Evolutionary conservation across 2,888 invertebrate genomes (phyloP).

Genomic region (Athrips mouffetella): DNA sequence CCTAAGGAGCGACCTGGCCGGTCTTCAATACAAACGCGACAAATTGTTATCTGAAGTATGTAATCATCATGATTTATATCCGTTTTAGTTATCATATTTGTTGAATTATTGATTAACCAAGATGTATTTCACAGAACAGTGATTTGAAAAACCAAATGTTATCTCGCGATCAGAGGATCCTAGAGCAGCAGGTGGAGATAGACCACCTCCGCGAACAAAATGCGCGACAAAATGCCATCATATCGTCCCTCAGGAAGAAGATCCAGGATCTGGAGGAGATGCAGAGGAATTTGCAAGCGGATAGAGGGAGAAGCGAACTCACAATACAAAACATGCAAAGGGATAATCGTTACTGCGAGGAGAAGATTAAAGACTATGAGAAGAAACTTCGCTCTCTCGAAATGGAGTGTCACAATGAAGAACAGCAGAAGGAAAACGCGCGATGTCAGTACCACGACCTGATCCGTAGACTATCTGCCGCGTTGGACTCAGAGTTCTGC

Average conservation of each 20-base stretch:
- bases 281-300: slow-evolving; percentile 82
- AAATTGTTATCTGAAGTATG: slow-evolving; percentile 86
- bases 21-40: slow-evolving; percentile 89
- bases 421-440: slow-evolving; percentile 85
- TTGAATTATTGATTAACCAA: neutral
- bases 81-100: neutral
- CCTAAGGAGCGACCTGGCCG: slow-evolving; percentile 90
- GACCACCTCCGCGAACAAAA: slow-evolving; percentile 89
- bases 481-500: slow-evolving; percentile 84
- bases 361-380: slow-evolving; percentile 86
- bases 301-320: slow-evolving; percentile 82
- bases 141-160: slow-evolving; percentile 85
- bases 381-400: slow-evolving; percentile 86
- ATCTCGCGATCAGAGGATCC: slow-evolving; percentile 83
- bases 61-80: slow-evolving; percentile 8
- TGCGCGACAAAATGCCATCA: slow-evolving; percentile 88
- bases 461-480: slow-evolving; percentile 83
- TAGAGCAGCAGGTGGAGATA: slow-evolving; percentile 88
- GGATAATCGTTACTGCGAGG: slow-evolving; percentile 84
- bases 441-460: slow-evolving; percentile 84
- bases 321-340: slow-evolving; percentile 86
- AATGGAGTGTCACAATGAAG: slow-evolving; percentile 83
- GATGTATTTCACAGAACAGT: slow-evolving; percentile 75
- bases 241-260: slow-evolving; percentile 87
- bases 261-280: slow-evolving; percentile 88